Evolutionary conservation across 2,113 vertebrate genomes (phyloP), one percentile per base, ranked within the genome.

Genomic region (Oryctolagus cuniculus): DNA sequence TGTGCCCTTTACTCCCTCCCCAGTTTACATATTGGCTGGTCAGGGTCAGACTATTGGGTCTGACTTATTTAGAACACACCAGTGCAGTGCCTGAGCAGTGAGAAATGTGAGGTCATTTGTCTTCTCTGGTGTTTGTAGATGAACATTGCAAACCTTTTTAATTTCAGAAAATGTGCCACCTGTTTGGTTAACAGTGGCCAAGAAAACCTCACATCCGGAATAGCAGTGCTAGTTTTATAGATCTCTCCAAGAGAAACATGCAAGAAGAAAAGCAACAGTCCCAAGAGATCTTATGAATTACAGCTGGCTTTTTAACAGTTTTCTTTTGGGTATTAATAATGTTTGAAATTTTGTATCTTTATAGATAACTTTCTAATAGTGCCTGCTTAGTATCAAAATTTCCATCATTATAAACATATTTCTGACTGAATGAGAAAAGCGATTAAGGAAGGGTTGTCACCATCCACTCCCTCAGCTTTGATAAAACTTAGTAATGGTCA

Each of bases 51-150:
- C 19, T 58, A 19, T 77, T 91, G n/a, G 3, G 67, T 53, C 67
- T 94, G 38, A 73, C 27, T 88, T 79, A 64, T 95, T 81, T 75
- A 79, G 61, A 92, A 87, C 55, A 49, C 27, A 34, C 34, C 55
- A 80, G 22, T 7, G 38, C 16, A 72, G 69, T 82, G 1, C 38
- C 29, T 64, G 34, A 94, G 51, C 87, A 64, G 44, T 63, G 69
- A 90, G 69, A 94, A 82, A 67, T 82, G 73, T 58, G 75, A 49
- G 25, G 51, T 69, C 51, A 44, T 89, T 21, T 85, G 2, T 93
- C 81, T 91, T 72, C 38, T 67, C 86, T 81, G 79, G 89, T 80
- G 80, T 83, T 86, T 72, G 78, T 95, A 93, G 86, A 75, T 91
- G 55, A 89, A 31, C 53, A 75, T 93, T 93, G 88, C 88, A 93